These are phyloP conservation scores for Virgularia gustaviana DNA, from an alignment of 92 coral and sea anemone genomes.

Conservation along the genomic window DNA sequence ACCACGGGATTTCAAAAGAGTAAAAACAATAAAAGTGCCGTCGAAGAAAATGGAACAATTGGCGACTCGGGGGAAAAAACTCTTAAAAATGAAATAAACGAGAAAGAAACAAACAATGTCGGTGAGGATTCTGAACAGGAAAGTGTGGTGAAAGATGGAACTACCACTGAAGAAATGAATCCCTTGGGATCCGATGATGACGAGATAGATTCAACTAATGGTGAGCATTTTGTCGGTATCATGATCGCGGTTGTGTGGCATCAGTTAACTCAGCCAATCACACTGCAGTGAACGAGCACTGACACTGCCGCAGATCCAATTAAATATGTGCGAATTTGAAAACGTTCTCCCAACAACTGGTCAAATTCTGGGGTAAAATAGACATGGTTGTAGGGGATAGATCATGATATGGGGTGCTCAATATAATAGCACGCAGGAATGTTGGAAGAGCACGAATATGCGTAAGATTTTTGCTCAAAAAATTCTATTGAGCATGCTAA, in stretches of 20 bases:
- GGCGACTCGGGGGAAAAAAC: neutral
- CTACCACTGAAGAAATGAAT: slow-evolving; percentile 25
- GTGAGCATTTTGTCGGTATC: neutral
- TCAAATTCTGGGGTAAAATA: too few relatives aligned
- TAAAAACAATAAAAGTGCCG: neutral
- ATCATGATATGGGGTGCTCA: too few relatives aligned
- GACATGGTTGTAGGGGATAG: too few relatives aligned
- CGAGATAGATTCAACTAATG: too few relatives aligned
- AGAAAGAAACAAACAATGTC: slow-evolving; percentile 4
- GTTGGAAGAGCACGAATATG: too few relatives aligned
- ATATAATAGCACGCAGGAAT: too few relatives aligned
- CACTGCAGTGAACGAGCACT: slow-evolving; percentile 9
- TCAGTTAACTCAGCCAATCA: neutral
- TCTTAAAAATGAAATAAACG: slow-evolving; percentile 1
- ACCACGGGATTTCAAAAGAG: neutral
- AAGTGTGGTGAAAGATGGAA: slow-evolving; percentile 16
- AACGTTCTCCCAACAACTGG: too few relatives aligned
- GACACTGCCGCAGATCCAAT: too few relatives aligned
- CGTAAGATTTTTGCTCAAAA: too few relatives aligned
- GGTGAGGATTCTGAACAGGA: neutral
- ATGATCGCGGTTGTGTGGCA: neutral
- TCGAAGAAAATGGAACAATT: slow-evolving; percentile 15
- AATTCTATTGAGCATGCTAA: too few relatives aligned
- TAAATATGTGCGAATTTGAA: too few relatives aligned
- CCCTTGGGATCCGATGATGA: neutral